Evolutionary conservation across 30 jellyfish, hydroid and myxozoan genomes (phyloP).

Genomic region (Aurelia aurita): DNA sequence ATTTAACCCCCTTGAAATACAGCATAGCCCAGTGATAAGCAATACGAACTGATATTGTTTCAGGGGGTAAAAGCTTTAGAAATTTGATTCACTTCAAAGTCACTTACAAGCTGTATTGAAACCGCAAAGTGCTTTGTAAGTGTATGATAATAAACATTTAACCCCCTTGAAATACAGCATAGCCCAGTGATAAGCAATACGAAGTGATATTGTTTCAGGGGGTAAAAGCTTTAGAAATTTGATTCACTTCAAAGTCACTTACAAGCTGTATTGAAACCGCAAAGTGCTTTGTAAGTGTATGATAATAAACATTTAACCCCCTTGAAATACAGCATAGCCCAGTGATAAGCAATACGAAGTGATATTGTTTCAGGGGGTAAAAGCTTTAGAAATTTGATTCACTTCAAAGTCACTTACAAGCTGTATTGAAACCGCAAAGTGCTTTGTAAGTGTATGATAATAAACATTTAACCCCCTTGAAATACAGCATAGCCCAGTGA

Average conservation of each 20-base stretch:
- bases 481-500: not conserved
- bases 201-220: not conserved
- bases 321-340: not conserved
- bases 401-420: not conserved
- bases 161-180: not conserved
- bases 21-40: not conserved
- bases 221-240: not conserved
- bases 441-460: not conserved
- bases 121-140: not conserved
- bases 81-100: not conserved
- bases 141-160: too few relatives aligned
- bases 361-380: not conserved
- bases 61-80: not conserved
- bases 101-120: not conserved
- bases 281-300: not conserved
- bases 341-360: not conserved
- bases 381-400: not conserved
- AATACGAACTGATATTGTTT: not conserved
- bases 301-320: not conserved
- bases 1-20: not conserved
- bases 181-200: not conserved
- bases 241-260: not conserved
- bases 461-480: not conserved
- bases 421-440: not conserved
- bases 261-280: not conserved